These are phyloP conservation scores for Aphidoletes aphidimyza DNA, from an alignment of 2,888 invertebrate genomes.

Conservation along the genomic window DNA sequence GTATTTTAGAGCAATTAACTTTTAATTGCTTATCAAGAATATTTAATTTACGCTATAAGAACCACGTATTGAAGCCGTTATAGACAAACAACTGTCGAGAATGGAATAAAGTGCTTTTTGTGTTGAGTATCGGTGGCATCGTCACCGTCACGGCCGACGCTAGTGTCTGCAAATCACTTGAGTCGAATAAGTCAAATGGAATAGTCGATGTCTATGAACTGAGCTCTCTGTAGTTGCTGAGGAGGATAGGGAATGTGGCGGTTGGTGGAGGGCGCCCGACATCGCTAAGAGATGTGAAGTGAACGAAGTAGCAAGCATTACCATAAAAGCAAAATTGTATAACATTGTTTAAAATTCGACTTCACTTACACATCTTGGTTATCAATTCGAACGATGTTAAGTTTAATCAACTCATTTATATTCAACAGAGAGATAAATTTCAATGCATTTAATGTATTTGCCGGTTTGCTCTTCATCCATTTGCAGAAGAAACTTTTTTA, in stretches of 20 bases:
- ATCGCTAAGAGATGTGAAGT: neutral
- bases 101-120: conserved; percentile 4
- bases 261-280: too few relatives aligned
- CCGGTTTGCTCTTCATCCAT: neutral
- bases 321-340: conserved; percentile 26
- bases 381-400: conserved; percentile 8
- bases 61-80: neutral
- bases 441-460: neutral
- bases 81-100: conserved; percentile 31
- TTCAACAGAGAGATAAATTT: conserved; percentile 39
- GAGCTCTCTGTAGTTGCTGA: too few relatives aligned
- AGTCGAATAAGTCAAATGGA: too few relatives aligned
- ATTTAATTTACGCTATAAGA: conserved; percentile 41
- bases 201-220: neutral
- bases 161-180: neutral
- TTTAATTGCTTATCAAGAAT: conserved; percentile 53
- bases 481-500: neutral
- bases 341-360: neutral
- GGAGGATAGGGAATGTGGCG: too few relatives aligned
- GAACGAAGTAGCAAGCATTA: neutral
- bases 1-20: conserved; percentile 50
- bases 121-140: neutral
- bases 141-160: neutral
- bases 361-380: neutral
- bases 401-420: conserved; percentile 55